Percentiles rank a stretch among this genome's conserved stretches.
Conservation (phyloP, 2,888 invertebrate genomes). For the Blastobasis lacticolella region DNA sequence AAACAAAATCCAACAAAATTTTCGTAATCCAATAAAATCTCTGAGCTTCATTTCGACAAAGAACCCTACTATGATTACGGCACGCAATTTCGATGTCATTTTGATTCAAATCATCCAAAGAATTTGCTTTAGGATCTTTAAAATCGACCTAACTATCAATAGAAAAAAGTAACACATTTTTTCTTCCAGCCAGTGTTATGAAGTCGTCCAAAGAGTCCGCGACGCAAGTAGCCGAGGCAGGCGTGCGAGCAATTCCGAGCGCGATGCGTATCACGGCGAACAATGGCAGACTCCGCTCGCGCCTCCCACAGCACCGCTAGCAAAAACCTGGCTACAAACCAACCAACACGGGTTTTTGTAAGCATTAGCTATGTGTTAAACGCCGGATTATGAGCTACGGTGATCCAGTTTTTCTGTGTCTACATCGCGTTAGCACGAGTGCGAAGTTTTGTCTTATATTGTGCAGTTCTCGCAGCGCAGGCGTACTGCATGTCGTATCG, state of each 20-base stretch:
- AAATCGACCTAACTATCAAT: too few relatives aligned
- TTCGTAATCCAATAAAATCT: too few relatives aligned
- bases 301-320: conserved; percentile 29
- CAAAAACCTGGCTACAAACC: conserved; percentile 20
- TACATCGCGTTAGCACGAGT: conserved; percentile 6
- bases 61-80: too few relatives aligned
- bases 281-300: conserved; percentile 33
- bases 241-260: conserved; percentile 36
- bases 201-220: conserved; percentile 20
- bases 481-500: too few relatives aligned
- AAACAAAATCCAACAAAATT: too few relatives aligned
- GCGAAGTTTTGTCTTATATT: conserved; percentile 5
- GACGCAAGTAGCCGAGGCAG: conserved; percentile 10
- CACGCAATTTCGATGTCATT: too few relatives aligned
- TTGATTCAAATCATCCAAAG: too few relatives aligned
- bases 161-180: too few relatives aligned
- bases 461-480: too few relatives aligned
- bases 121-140: too few relatives aligned
- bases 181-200: conserved; percentile 13
- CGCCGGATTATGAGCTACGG: conserved; percentile 11
- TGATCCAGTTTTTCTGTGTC: conserved; percentile 9
- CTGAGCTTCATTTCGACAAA: too few relatives aligned
- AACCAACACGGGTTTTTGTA: conserved; percentile 15
- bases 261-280: conserved; percentile 42
- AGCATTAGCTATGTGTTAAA: conserved; percentile 9